Conservation (phyloP, 2,888 invertebrate genomes). For the Diloba caeruleocephala region DNA sequence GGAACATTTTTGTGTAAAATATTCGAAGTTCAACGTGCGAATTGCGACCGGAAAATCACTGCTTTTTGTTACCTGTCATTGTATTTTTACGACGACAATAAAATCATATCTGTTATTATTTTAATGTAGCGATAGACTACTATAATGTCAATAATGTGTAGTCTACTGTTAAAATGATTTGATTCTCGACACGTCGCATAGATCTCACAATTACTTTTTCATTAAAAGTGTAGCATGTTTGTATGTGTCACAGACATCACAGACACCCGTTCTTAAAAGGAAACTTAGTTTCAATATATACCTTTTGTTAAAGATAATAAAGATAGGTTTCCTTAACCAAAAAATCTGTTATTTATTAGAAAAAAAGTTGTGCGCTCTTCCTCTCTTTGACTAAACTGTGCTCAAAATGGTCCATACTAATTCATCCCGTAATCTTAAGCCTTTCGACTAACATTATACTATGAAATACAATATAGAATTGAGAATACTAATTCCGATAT, state of each 20-base stretch:
- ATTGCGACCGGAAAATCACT: constrained; percentile 31
- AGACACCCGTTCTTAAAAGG: neutral
- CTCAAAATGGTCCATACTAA: too few relatives aligned
- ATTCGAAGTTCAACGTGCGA: constrained; percentile 48
- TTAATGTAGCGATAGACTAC: constrained; percentile 7
- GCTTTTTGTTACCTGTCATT: constrained; percentile 39
- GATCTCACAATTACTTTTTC: neutral
- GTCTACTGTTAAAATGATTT: neutral
- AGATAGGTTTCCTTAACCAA: too few relatives aligned
- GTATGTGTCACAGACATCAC: neutral
- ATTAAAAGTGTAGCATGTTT: neutral
- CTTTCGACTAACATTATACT: too few relatives aligned
- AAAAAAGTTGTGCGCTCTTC: too few relatives aligned
- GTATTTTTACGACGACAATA: constrained; percentile 21
- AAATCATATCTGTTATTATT: constrained; percentile 24
- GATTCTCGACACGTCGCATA: neutral
- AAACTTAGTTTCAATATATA: neutral
- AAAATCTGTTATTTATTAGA: too few relatives aligned
- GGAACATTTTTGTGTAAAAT: constrained; percentile 37
- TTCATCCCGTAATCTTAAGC: too few relatives aligned
- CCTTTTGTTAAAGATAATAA: too few relatives aligned
- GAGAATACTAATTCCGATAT: too few relatives aligned
- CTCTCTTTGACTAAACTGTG: too few relatives aligned
- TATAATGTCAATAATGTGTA: too few relatives aligned
- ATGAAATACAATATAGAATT: too few relatives aligned